Percentiles rank a stretch among this genome's conserved stretches.
Conservation (phyloP, 2,888 invertebrate genomes). For the Tenodera sinensis region DNA sequence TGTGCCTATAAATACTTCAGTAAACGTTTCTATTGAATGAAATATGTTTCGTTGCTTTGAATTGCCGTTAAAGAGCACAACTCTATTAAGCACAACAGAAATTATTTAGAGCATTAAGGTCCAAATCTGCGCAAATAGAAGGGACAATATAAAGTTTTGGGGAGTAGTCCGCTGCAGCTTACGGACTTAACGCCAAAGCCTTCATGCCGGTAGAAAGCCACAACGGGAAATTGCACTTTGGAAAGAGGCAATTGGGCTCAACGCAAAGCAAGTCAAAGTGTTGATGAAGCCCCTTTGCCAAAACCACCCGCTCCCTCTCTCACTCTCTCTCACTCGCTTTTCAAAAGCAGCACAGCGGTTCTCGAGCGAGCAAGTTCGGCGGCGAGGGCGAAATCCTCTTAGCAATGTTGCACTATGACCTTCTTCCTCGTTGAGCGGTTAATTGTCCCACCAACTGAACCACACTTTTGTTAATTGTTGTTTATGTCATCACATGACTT, state of each 20-base stretch:
- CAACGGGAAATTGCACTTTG: neutral
- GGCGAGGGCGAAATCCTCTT: neutral
- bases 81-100: neutral
- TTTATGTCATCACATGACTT: no score
- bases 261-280: neutral
- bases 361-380: neutral
- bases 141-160: neutral
- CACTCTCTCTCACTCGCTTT: neutral
- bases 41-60: no score
- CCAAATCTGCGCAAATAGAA: neutral
- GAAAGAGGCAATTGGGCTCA: neutral
- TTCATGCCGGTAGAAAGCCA: neutral
- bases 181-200: neutral
- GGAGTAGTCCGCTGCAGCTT: neutral
- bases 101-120: neutral
- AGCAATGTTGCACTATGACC: neutral
- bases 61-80: no score
- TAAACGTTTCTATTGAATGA: no score
- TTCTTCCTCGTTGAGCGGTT: no score
- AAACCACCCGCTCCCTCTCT: neutral
- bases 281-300: neutral
- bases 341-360: neutral
- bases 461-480: no score
- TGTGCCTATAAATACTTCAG: no score
- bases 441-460: no score